Conservation (phyloP, 2,888 invertebrate genomes). For the Drosophila parthenogenetica region DNA sequence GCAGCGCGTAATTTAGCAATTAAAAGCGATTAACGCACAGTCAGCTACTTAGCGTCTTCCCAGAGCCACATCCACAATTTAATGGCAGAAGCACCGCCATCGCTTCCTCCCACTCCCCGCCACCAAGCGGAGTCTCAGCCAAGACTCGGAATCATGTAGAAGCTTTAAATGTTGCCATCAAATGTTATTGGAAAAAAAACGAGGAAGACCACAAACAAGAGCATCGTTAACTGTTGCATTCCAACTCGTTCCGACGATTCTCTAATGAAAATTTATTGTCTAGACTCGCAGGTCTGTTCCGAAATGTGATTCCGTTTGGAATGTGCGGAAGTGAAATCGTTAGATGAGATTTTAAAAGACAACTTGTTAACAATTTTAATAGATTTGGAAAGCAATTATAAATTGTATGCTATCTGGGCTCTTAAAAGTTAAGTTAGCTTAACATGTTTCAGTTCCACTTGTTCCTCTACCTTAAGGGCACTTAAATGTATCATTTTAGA, state of each 20-base stretch:
- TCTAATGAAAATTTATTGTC: conserved; percentile 40
- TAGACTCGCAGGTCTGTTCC: not conserved
- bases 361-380: conserved; percentile 5
- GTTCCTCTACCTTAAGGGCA: not conserved
- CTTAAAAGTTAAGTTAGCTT: not conserved
- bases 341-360: not conserved
- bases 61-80: conserved; percentile 28
- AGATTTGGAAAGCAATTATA: not conserved
- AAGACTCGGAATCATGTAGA: conserved; percentile 3
- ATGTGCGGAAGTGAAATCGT: conserved; percentile 15
- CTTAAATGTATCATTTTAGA: too few species aligned
- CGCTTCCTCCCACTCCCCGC: too few species aligned
- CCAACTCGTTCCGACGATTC: conserved; percentile 2
- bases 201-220: not conserved
- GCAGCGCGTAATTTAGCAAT: conserved; percentile 80
- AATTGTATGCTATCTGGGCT: not conserved
- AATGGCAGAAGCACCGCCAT: conserved; percentile 1
- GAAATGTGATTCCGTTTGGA: conserved; percentile 4
- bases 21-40: conserved; percentile 77
- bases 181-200: conserved; percentile 46
- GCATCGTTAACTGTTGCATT: conserved; percentile 26
- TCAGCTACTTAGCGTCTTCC: conserved; percentile 62
- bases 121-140: conserved; percentile 18
- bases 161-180: conserved; percentile 48
- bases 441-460: not conserved